phyloP scores from a whole-genome alignment of 2,797 vertebrate species.

The Passerculus sandwichensis region DNA sequence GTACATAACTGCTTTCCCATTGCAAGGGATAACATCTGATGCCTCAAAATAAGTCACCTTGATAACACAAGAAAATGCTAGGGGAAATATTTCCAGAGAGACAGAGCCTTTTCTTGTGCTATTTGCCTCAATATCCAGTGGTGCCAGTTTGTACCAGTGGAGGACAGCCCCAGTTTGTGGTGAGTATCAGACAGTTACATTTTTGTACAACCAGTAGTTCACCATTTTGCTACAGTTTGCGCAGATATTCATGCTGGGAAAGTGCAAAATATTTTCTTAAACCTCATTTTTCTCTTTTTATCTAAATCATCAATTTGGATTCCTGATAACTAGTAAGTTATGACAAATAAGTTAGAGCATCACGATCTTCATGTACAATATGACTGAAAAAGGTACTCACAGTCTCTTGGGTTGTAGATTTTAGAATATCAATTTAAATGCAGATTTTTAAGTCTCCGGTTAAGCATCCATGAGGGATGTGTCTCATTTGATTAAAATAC shows the following conservation, averaged over 20 bases:
- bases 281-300: not conserved
- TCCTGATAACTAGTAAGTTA: constrained; percentile 18
- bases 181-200: not conserved
- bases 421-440: constrained; percentile 76
- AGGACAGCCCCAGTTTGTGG: not conserved
- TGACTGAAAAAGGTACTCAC: not conserved
- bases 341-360: constrained; percentile 45
- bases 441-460: constrained; percentile 71
- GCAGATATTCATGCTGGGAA: not conserved
- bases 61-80: not conserved
- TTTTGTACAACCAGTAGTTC: not conserved
- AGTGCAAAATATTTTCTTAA: not conserved
- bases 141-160: not conserved
- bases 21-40: not conserved
- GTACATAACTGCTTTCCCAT: not conserved
- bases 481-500: constrained; percentile 71
- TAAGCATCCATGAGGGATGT: constrained; percentile 29
- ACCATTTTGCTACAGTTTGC: not conserved
- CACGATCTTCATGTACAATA: not conserved
- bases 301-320: constrained; percentile 33
- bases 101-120: not conserved
- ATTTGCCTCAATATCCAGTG: not conserved
- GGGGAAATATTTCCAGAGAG: not conserved
- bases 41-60: not conserved
- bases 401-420: constrained; percentile 55